Evolutionary conservation across 1,140 invertebrate genomes (phyloP).

Genomic region (Eriocheir sinensis): DNA sequence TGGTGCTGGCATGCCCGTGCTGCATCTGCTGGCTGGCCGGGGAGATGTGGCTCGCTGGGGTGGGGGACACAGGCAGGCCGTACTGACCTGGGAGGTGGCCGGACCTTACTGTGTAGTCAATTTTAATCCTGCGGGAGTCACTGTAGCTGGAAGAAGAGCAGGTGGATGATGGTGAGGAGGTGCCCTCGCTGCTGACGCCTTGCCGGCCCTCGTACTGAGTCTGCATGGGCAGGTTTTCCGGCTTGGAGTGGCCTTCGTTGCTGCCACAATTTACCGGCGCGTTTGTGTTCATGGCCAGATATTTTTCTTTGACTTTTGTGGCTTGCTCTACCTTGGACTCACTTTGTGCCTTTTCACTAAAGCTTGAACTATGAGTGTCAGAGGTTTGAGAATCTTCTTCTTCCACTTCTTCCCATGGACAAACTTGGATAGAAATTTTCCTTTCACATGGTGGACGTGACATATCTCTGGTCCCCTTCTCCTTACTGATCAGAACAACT

Average conservation of each 20-base stretch:
- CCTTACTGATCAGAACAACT: neutral
- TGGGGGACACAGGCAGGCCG: slow-evolving; percentile 67
- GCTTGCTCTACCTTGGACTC: slow-evolving; percentile 55
- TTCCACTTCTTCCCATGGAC: slow-evolving; percentile 71
- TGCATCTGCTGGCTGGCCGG: slow-evolving; percentile 37
- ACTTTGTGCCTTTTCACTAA: slow-evolving; percentile 34
- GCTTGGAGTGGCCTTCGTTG: slow-evolving; percentile 63
- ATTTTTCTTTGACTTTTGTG: slow-evolving; percentile 66
- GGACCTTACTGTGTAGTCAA: slow-evolving; percentile 77
- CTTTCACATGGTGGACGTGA: slow-evolving; percentile 68
- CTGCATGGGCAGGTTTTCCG: slow-evolving; percentile 64
- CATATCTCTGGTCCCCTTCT: slow-evolving; percentile 64
- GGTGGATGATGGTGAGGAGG: slow-evolving; percentile 69
- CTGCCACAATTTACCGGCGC: too few relatives aligned
- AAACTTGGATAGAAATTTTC: slow-evolving; percentile 72
- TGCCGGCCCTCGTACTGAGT: slow-evolving; percentile 64
- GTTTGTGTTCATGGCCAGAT: slow-evolving; percentile 29
- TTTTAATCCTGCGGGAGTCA: slow-evolving; percentile 69
- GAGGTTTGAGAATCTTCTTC: slow-evolving; percentile 52
- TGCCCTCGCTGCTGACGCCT: slow-evolving; percentile 66
- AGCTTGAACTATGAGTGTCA: slow-evolving; percentile 44
- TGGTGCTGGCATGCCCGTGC: slow-evolving; percentile 55
- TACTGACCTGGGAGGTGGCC: slow-evolving; percentile 76
- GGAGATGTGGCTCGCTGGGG: slow-evolving; percentile 30
- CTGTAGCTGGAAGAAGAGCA: slow-evolving; percentile 73